These are phyloP conservation scores for Pseudomyrmex gracilis DNA, from an alignment of 1,140 invertebrate species.

Conservation along the genomic window DNA sequence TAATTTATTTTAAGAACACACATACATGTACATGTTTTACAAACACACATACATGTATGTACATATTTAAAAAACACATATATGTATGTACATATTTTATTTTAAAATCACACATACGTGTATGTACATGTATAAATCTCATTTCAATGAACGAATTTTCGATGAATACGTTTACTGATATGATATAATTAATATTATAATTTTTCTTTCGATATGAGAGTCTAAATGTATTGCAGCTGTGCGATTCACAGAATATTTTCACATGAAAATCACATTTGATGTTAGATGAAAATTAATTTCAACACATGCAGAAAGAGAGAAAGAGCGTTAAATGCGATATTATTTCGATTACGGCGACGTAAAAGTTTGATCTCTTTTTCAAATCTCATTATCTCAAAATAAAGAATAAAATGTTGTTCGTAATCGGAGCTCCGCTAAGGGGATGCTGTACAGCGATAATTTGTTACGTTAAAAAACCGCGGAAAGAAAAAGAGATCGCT, in stretches of 20 bases:
- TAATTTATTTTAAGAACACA: background rate
- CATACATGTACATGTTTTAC: background rate
- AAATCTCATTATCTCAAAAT: background rate
- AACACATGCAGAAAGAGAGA: background rate
- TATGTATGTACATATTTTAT: background rate
- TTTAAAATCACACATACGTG: background rate
- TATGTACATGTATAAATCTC: no score
- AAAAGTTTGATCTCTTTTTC: background rate
- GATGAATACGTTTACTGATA: background rate
- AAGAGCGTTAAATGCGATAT: background rate
- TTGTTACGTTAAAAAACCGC: background rate
- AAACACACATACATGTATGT: no score
- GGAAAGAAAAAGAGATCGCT: slow-evolving; percentile 9
- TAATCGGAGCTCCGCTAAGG: background rate
- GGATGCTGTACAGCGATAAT: background rate
- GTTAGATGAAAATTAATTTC: slow-evolving; percentile 1
- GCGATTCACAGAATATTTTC: background rate
- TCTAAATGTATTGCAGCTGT: background rate
- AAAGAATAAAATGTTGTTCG: background rate
- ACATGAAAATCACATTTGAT: background rate
- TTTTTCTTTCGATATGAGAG: background rate
- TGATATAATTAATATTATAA: background rate
- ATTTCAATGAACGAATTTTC: no score
- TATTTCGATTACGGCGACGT: background rate
- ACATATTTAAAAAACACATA: background rate